Evolutionary conservation across 1,140 invertebrate species (phyloP), one percentile per base, ranked within the genome.

Genomic region (Chionoecetes opilio): DNA sequence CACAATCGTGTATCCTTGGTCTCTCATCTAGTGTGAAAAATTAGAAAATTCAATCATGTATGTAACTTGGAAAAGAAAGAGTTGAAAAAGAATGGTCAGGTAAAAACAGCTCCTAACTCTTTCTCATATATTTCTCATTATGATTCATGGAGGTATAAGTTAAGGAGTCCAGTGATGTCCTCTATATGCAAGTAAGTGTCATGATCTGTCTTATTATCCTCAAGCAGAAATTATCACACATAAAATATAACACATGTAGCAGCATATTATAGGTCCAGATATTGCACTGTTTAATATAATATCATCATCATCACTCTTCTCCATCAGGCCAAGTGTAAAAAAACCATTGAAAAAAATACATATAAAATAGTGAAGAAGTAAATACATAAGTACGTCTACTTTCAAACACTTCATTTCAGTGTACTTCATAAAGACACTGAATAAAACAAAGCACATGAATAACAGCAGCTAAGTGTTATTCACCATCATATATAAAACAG

Each of bases 11-110:
- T 93, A 93, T 89, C 82, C 85, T 93, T 75, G 85, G 46, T 93
- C 93, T 93, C 46, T 75, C 93, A 93, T 93, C 93, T 93, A 93
- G 85, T 89, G 90, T 87, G 91, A 89, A 93, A 93, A 93, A 93
- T 89, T 93, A 75, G 93, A 93, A 93, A 89, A 75, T 93, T 88
- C 87, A 89, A 93, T 88, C 41, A 88, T 93, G 92, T 93, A 86
- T 86, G 38, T 85, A 84, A 85, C 35, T 92, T 35, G 84, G 84
- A 87, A 93, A 88, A 63, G 53, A 91, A 91, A 53, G 17, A 91
- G 26, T 91, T n/a, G n/a, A 11, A 91, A 87, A 87, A 75, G 63
- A 75, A 75, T 75, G 63, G 63, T 75, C 63, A 75, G 26, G 63
- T 75, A 75, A 75, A 75, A 75, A 75, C n/a, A n/a, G n/a, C n/a